Conservation (phyloP, 2,888 invertebrate species). For the Eumerus sabulonum region DNA sequence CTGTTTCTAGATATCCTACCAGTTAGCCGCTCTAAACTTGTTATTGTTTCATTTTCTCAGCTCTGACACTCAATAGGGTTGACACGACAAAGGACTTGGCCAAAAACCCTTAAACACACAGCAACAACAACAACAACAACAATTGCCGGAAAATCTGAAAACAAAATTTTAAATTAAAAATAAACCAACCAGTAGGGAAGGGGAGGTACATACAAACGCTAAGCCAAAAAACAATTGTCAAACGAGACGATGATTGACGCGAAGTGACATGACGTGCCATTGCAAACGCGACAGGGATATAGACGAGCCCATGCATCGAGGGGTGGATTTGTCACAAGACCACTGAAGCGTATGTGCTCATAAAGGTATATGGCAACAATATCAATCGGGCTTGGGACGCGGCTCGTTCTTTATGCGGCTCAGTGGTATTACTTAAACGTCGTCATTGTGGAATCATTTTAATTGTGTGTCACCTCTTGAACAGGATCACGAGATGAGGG, state of each 20-base stretch:
- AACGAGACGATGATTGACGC: constrained; percentile 67
- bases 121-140: constrained; percentile 31
- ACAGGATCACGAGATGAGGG: constrained; percentile 58
- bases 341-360: constrained; percentile 27
- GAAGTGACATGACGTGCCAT: constrained; percentile 68
- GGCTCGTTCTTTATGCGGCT: constrained; percentile 44
- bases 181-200: constrained; percentile 36
- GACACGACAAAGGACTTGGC: constrained; percentile 31
- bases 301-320: constrained; percentile 12
- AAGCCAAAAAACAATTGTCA: constrained; percentile 55
- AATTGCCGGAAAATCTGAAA: constrained; percentile 31
- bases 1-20: constrained; percentile 31
- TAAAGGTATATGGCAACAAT: constrained; percentile 57
- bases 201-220: constrained; percentile 2
- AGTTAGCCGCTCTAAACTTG: constrained; percentile 49
- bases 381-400: constrained; percentile 24
- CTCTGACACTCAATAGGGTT: constrained; percentile 50
- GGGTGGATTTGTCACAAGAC: constrained; percentile 58
- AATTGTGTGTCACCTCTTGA: constrained; percentile 67
- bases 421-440: constrained; percentile 63
- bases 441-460: constrained; percentile 66
- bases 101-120: constrained; percentile 36
- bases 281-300: constrained; percentile 49
- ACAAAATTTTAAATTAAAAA: constrained; percentile 58
- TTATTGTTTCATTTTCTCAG: constrained; percentile 64